phyloP scores from a whole-genome alignment of 2,797 vertebrate genomes.

The Macropus fuliginosus region DNA sequence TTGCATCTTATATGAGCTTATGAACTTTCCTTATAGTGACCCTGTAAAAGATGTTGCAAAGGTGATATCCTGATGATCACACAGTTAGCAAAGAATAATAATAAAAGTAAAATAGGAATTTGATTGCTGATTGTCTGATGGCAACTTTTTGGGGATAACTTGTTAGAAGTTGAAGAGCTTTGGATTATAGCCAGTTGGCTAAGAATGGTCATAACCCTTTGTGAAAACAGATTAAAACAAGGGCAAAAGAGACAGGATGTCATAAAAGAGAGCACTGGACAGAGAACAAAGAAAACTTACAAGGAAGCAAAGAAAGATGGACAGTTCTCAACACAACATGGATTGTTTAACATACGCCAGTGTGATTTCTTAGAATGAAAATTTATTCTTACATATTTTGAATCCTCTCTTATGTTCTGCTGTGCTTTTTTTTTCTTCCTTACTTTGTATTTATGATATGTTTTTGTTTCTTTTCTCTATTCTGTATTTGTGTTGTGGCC shows the following conservation, averaged over 20 bases:
- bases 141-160: background rate
- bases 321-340: too few relatives aligned
- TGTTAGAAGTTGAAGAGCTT: conserved; percentile 26
- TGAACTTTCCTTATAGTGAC: background rate
- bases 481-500: too few relatives aligned
- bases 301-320: too few relatives aligned
- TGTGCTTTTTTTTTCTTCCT: too few relatives aligned
- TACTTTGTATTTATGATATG: too few relatives aligned
- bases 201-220: background rate
- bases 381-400: too few relatives aligned
- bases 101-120: background rate
- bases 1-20: background rate
- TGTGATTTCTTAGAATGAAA: too few relatives aligned
- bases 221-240: conserved; percentile 9
- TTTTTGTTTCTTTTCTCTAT: too few relatives aligned
- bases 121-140: background rate
- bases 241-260: background rate
- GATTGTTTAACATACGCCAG: too few relatives aligned
- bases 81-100: background rate
- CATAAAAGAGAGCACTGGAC: background rate
- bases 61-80: background rate
- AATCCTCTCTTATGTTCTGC: too few relatives aligned
- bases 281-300: too few relatives aligned
- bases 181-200: background rate
- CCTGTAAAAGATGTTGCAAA: background rate